Percentiles rank a stretch among this genome's conserved stretches.
phyloP scores from a whole-genome alignment of 1,140 invertebrate genomes.

The Hypsibius dujardini region DNA sequence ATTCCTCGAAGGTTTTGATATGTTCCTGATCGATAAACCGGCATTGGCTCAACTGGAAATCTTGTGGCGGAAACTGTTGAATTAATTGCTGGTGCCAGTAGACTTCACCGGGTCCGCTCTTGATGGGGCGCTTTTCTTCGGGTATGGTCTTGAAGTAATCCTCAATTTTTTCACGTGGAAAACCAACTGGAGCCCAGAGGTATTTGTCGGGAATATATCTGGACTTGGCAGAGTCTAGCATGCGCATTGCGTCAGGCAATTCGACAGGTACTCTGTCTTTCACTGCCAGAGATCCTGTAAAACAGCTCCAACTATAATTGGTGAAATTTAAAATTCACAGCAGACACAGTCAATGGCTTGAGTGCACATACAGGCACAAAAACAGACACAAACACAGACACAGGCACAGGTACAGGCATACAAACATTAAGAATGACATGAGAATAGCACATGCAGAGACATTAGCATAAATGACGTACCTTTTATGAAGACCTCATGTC shows the following conservation, averaged over 20 bases:
- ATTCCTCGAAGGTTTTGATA: constrained; percentile 61
- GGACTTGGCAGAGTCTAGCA: constrained; percentile 28
- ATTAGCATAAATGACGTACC: constrained; percentile 45
- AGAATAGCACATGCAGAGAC: background rate
- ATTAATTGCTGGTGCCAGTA: constrained; percentile 62
- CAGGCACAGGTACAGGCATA: background rate
- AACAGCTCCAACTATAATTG: background rate
- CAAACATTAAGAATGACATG: background rate
- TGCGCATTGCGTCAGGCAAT: constrained; percentile 28
- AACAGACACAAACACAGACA: background rate
- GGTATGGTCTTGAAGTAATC: constrained; percentile 57
- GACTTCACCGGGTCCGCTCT: constrained; percentile 56
- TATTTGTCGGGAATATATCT: background rate
- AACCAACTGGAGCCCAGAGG: constrained; percentile 16
- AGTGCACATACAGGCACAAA: background rate
- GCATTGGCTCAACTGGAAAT: constrained; percentile 70
- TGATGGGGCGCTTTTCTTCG: constrained; percentile 52
- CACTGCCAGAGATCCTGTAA: background rate
- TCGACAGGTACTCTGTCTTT: constrained; percentile 10
- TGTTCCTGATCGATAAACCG: constrained; percentile 57
- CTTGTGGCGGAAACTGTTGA: constrained; percentile 77
- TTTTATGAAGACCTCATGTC: constrained; percentile 50
- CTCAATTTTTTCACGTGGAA: constrained; percentile 36
- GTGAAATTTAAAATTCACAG: constrained; percentile 11
- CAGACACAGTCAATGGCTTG: background rate